These are phyloP conservation scores for Phataginus tetradactyla DNA, from an alignment of 2,797 vertebrate genomes.

Conservation along the genomic window DNA sequence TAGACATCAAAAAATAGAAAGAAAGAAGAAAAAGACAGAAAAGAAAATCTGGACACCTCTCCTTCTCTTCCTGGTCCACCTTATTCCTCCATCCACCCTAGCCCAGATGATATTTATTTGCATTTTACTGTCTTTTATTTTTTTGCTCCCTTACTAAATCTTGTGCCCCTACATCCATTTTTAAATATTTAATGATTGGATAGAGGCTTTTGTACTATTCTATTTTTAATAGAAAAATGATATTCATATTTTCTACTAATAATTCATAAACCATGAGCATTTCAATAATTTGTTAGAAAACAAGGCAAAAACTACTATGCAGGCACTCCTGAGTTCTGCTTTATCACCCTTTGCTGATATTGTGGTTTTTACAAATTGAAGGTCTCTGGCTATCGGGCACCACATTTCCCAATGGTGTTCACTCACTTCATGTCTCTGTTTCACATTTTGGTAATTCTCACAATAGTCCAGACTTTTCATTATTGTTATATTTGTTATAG, in stretches of 20 bases:
- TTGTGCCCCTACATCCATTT: not conserved
- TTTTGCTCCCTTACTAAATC: not conserved
- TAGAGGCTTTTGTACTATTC: not conserved
- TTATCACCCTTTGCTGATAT: no score
- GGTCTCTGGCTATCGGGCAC: no score
- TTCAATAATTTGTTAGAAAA: not conserved
- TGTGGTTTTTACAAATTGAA: no score
- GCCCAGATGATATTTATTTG: not conserved
- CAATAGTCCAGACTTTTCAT: not conserved
- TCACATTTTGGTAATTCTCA: rapidly evolving
- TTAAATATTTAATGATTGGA: not conserved
- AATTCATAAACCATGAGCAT: not conserved
- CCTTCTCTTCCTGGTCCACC: not conserved
- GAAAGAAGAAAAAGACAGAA: not conserved
- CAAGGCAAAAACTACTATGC: not conserved
- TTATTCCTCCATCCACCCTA: not conserved
- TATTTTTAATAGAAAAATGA: not conserved
- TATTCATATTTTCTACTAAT: not conserved
- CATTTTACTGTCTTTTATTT: not conserved
- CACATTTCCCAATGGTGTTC: no score
- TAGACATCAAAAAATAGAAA: not conserved
- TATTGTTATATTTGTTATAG: not conserved
- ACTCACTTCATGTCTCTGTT: not conserved
- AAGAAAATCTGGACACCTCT: not conserved
- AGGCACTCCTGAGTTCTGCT: no score